phyloP scores from a whole-genome alignment of 1,140 invertebrate species.

The Drosophila ambigua region DNA sequence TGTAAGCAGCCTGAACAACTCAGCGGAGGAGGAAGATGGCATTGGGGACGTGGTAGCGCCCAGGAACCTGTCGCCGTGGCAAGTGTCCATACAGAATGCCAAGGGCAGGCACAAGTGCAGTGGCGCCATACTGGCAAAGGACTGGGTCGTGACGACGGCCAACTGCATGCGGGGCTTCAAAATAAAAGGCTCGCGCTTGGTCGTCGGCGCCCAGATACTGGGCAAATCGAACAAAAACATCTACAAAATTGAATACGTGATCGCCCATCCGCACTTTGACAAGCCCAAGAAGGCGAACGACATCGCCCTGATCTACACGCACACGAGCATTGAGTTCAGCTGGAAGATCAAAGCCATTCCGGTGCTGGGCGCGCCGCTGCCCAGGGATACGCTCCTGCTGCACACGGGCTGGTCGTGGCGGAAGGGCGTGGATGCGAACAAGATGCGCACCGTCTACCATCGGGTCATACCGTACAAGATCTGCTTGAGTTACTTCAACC shows the following conservation, averaged over 20 bases:
- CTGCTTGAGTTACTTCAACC: not conserved
- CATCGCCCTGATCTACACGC: conserved; percentile 2
- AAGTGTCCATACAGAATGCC: conserved; percentile 2
- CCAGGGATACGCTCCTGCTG: not conserved
- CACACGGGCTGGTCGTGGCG: conserved; percentile 6
- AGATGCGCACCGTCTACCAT: not conserved
- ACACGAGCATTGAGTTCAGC: not conserved
- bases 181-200: not conserved
- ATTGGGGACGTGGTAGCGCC: too few species aligned
- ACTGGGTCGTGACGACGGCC: conserved; percentile 14
- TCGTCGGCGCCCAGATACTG: conserved; percentile 3
- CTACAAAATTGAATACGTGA: conserved; percentile 2
- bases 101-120: not conserved
- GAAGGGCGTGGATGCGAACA: not conserved
- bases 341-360: not conserved
- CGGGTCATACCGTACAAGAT: not conserved
- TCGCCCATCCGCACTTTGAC: conserved; percentile 7
- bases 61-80: not conserved
- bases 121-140: not conserved
- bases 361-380: not conserved
- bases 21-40: too few species aligned
- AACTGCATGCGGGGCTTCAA: not conserved
- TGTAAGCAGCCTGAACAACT: too few species aligned
- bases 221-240: not conserved
- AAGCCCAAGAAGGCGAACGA: conserved; percentile 2